Percentiles rank a stretch among this genome's conserved stretches.
Conservation (phyloP, 2,797 vertebrate genomes). For the Cyprinodon diabolis region DNA sequence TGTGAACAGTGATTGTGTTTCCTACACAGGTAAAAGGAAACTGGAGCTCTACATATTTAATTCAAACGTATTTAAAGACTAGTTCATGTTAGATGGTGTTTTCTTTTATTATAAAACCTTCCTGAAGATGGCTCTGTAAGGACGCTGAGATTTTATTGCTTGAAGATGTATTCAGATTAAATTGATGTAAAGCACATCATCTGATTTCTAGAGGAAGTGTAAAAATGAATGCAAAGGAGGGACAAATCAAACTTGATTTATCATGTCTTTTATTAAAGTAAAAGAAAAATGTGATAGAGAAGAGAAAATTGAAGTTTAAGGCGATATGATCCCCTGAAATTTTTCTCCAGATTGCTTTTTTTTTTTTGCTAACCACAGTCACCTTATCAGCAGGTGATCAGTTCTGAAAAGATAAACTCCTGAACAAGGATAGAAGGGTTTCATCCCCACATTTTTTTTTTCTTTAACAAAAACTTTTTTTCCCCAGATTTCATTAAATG, state of each 20-base stretch:
- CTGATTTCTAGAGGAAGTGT: slow-evolving; percentile 27
- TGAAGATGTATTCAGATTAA: slow-evolving; percentile 18
- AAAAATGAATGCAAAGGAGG: slow-evolving; percentile 17
- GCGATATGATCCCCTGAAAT: neutral
- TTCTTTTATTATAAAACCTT: slow-evolving; percentile 33
- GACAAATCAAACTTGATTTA: slow-evolving; percentile 5
- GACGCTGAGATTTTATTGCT: slow-evolving; percentile 35
- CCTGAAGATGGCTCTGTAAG: slow-evolving; percentile 14
- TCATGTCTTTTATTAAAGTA: slow-evolving; percentile 4
- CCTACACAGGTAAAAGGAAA: slow-evolving; percentile 44
- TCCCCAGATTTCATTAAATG: neutral
- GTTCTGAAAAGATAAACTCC: slow-evolving; percentile 46
- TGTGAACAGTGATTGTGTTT: slow-evolving; percentile 45
- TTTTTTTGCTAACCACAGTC: neutral
- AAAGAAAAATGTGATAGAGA: neutral
- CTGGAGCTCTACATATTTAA: slow-evolving; percentile 29
- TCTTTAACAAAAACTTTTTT: neutral
- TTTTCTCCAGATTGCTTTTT: neutral
- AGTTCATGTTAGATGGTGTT: slow-evolving; percentile 17
- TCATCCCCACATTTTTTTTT: neutral
- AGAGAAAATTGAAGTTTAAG: neutral
- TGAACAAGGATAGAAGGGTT: neutral
- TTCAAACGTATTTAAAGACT: slow-evolving; percentile 40
- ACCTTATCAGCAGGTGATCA: slow-evolving; percentile 27
- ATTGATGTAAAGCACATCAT: slow-evolving; percentile 3